These are phyloP conservation scores for Heteromurus nitidus DNA, from an alignment of 2,888 invertebrate species.

Conservation along the genomic window DNA sequence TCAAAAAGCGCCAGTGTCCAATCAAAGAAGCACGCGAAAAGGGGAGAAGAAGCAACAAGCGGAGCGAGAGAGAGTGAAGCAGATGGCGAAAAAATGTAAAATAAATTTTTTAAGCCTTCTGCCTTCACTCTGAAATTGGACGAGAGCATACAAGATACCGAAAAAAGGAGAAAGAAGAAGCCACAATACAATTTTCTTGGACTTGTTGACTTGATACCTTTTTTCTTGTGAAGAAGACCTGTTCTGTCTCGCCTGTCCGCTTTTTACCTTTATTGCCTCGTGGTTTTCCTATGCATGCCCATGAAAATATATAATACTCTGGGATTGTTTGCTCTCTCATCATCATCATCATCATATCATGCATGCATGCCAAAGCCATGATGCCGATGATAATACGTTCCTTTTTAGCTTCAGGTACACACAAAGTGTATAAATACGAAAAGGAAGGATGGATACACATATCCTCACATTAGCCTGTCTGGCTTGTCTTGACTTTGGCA, in stretches of 20 bases:
- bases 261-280: not conserved
- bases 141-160: not conserved
- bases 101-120: not conserved
- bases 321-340: too few relatives aligned
- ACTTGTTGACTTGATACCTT: not conserved
- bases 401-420: not conserved
- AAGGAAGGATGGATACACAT: too few relatives aligned
- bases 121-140: not conserved
- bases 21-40: too few relatives aligned
- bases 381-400: not conserved
- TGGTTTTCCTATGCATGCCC: not conserved
- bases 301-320: too few relatives aligned
- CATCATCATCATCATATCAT: too few relatives aligned
- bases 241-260: not conserved
- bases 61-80: too few relatives aligned
- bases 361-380: slow-evolving; percentile 5
- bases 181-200: too few relatives aligned
- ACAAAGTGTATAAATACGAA: too few relatives aligned
- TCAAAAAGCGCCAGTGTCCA: too few relatives aligned
- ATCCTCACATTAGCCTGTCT: not conserved
- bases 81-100: not conserved
- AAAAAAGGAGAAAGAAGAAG: not conserved
- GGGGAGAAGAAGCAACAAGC: too few relatives aligned
- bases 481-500: not conserved
- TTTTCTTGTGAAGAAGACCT: not conserved